Base-by-base conservation (phyloP, 2,888 invertebrate species). In the Leptinotarsa rubiginosa region DNA sequence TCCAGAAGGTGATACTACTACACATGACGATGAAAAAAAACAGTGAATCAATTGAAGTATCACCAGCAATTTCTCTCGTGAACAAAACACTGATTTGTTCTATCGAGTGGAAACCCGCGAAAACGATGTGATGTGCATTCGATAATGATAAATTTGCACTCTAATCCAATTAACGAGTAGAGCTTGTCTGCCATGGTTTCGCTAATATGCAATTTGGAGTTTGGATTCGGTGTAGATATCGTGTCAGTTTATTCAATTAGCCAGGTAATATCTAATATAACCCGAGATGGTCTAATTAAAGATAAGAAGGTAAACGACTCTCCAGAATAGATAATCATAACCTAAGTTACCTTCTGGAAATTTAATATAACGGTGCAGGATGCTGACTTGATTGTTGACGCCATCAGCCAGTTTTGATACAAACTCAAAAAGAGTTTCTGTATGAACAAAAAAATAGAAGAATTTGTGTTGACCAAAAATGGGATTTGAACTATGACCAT, bases 221-320 rank as follows among this genome's bases (percentile, higher is more conserved):
- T 72, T 67, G 65, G 56, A 74, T 64, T 31, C 73, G 72, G 72
- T 74, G 66, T 52, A 67, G 74, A 72, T 70, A 69, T 68, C 71
- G 54, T 65, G 72, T 68, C 71, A 72, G 68, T 74, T 74, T 75
- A 77, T 77, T 74, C 72, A 74, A 77, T 77, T 77, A 77, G 52
- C 69, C 69, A 72, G 75, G 73, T 77, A 74, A 75, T 74, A 74
- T 75, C 69, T 74, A 70, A 75, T 75, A 74, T 70, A 65, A 74
- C 75, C 77, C 54, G 70, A 72, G 68, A 70, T 71, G 72, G 67
- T 69, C 71, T 75, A 73, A 77, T 77, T 74, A 72, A 65, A 4
- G 50, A 15, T 50, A 13, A 22, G 56, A 15, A 15, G 16, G 56
- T 22, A 25, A 56, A 56, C 22, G 56, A 56, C 56, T 56, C 15